Evolutionary conservation across 1,140 invertebrate species (phyloP), one percentile per base, ranked within the genome.

Genomic region (Gonatopus flavifemur): DNA sequence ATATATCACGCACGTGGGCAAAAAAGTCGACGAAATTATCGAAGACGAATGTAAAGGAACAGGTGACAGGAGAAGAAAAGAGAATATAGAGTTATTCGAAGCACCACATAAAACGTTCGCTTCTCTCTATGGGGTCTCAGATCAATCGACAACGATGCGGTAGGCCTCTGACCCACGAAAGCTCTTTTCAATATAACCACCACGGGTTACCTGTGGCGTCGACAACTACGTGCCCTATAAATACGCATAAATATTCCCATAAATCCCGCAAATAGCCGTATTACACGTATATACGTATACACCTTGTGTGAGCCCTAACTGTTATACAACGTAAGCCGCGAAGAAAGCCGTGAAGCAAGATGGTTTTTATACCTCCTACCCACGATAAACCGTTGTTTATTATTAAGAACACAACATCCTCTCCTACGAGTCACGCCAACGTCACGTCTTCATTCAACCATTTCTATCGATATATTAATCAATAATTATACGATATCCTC

Each of bases 201-300:
- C n/a, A n/a, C n/a, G n/a, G n/a, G n/a, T n/a, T 21, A 28, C 40
- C 28, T 50, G 37, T 41, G 38, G 28, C 44, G 44, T 40, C 30
- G 46, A 54, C 44, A 21, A 38, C 37, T 47, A 41, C 33, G 30
- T 49, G 30, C 49, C 39, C 62, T 64, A 58, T 68, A 67, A 68
- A 68, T 68, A 64, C 53, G 52, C 57, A 59, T 68, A 66, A 68
- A 55, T 64, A 64, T 61, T 62, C 56, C 57, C 64, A 66, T 68
- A 68, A 68, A 68, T 58, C 52, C 41, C 54, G 19, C 30, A 56
- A 33, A 64, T 55, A 47, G 49, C 56, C 59, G 51, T 57, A 59
- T 68, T 64, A 68, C 62, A 64, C 56, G 58, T 30, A 37, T 35
- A 18, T 31, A 2, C 22, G 9, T 19, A 19, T 20, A 9, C 30